Percentiles rank a stretch among this genome's conserved stretches.
phyloP scores from a whole-genome alignment of 2,797 vertebrate genomes.

The Propithecus deckenii region DNA sequence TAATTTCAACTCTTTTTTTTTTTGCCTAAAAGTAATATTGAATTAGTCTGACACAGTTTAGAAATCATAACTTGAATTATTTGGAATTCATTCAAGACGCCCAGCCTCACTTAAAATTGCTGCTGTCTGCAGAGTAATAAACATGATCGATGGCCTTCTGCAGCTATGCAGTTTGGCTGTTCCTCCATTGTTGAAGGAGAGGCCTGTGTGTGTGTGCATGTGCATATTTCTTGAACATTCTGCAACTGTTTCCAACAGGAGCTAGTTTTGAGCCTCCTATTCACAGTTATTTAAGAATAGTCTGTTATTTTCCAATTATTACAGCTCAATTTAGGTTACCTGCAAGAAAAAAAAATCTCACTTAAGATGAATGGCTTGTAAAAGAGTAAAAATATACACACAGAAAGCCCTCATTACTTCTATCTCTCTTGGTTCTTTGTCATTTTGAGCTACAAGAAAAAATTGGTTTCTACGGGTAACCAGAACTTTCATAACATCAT shows the following conservation, averaged over 20 bases:
- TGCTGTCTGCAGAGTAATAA: slow-evolving; percentile 74
- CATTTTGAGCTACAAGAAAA: slow-evolving; percentile 45
- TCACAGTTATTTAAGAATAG: slow-evolving; percentile 54
- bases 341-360: neutral
- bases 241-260: slow-evolving; percentile 31
- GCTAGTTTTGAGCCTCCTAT: neutral
- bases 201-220: slow-evolving; percentile 5
- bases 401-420: neutral
- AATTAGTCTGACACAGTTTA: slow-evolving; percentile 64
- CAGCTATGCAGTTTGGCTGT: neutral
- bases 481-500: neutral
- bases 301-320: slow-evolving; percentile 46
- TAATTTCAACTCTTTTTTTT: slow-evolving; percentile 14
- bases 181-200: neutral
- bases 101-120: slow-evolving; percentile 71
- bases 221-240: neutral
- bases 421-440: neutral
- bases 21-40: slow-evolving; percentile 61
- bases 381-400: neutral
- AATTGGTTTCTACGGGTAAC: neutral
- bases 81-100: slow-evolving; percentile 72
- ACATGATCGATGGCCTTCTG: slow-evolving; percentile 67
- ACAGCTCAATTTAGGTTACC: slow-evolving; percentile 33
- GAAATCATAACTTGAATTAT: slow-evolving; percentile 75
- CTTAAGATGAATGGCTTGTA: neutral